Evolutionary conservation across 2,888 invertebrate species (phyloP), one percentile per base, ranked within the genome.

Genomic region (Andrena praecox): DNA sequence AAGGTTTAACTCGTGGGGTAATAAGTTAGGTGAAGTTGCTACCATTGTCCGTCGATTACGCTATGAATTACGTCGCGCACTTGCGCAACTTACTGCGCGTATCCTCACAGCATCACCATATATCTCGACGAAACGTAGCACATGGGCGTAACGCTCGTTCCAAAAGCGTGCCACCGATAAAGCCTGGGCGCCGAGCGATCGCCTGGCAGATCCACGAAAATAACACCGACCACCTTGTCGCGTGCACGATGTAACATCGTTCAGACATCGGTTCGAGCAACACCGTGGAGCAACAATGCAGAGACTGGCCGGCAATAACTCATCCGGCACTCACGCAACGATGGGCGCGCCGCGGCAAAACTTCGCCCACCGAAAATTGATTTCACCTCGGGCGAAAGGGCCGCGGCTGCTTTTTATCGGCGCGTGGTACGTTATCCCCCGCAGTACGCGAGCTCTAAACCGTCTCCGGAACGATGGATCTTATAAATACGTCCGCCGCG

Each of bases 271-370:
- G 79, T 71, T 52, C 70, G 27, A 31, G 79, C 80, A 80, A 80
- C 80, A 80, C 80, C 67, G 78, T 48, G 67, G 62, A 78, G 71
- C 80, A 80, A 80, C 78, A 80, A 80, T 80, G 78, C 80, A 72
- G 8, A 60, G 66, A 60, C 20, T 12, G 29, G 16, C 50, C 29
- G 2, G 68, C 72, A 50, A 79, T 80, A 80, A 80, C 31, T 80
- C 80, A 80, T 80, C 80, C 48, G 62, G 20, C 48, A 27, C 50
- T 60, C 80, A 80, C 80, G 80, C 71, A 78, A 80, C 79, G 50
- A 31, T 24, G 27, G 42, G 29, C 33, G n/a, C 50, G 12, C 12
- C 29, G 59, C 59, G 10, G 48, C 73, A 67, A 62, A 80, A 63
- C 35, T 63, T 67, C 50, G 12, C 67, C 12, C 42, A 52, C 67